Evolutionary conservation across 2,888 invertebrate genomes (phyloP).

Genomic region (Cantharis nigra): DNA sequence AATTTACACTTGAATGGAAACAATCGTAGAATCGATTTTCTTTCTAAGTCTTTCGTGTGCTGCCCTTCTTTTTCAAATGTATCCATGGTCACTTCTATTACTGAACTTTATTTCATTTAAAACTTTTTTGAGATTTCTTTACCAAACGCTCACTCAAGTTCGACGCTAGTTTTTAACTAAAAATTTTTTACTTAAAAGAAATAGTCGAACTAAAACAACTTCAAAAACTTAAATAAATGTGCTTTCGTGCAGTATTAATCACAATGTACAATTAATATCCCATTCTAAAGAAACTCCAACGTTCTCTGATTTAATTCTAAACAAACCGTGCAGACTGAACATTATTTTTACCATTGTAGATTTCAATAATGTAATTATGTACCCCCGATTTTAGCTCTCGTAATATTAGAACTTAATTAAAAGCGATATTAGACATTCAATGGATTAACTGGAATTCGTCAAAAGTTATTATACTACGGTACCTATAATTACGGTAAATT

Average conservation of each 20-base stretch:
- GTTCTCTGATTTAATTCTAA: background rate
- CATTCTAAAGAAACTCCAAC: background rate
- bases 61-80: background rate
- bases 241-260: background rate
- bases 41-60: background rate
- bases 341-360: background rate
- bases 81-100: constrained; percentile 1
- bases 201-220: background rate
- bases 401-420: background rate
- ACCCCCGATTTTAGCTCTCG: too few relatives aligned
- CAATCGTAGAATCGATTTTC: background rate
- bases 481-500: background rate
- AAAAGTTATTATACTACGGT: background rate
- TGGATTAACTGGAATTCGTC: background rate
- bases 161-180: background rate
- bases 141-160: background rate
- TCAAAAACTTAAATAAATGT: background rate
- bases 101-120: background rate
- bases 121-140: background rate
- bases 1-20: background rate
- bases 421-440: background rate
- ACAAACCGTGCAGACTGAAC: background rate
- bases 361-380: background rate
- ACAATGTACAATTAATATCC: background rate
- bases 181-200: background rate